phyloP scores from a whole-genome alignment of 2,888 invertebrate genomes.

The Parnassius glacialis region DNA sequence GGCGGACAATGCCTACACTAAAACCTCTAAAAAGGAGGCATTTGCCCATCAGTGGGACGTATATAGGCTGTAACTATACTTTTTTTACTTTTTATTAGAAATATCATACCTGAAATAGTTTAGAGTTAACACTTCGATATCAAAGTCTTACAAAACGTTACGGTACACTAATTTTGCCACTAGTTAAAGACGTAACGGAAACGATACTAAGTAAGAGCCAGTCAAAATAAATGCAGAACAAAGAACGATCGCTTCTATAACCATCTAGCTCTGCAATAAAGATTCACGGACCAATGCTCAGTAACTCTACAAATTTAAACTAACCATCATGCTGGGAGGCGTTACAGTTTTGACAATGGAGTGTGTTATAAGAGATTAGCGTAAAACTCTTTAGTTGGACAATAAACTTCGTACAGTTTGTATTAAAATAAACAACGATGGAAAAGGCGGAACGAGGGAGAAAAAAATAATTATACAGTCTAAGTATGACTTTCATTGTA shows the following conservation, averaged over 20 bases:
- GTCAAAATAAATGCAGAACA: slow-evolving; percentile 27
- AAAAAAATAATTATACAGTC: too few species aligned
- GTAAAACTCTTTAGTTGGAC: not conserved
- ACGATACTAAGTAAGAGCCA: slow-evolving; percentile 16
- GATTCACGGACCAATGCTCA: slow-evolving; percentile 30
- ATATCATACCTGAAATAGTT: too few species aligned
- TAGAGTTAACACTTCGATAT: not conserved
- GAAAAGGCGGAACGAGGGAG: too few species aligned
- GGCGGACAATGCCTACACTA: too few species aligned
- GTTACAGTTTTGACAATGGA: slow-evolving; percentile 13
- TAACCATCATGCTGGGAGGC: slow-evolving; percentile 29
- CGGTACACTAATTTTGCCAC: slow-evolving; percentile 11
- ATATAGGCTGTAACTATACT: too few species aligned
- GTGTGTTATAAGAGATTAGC: slow-evolving; percentile 15
- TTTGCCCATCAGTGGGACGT: too few species aligned
- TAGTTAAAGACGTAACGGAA: slow-evolving; percentile 19
- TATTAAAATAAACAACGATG: too few species aligned
- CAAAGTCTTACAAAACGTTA: slow-evolving; percentile 7
- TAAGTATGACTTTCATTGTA: too few species aligned
- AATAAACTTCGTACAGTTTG: too few species aligned
- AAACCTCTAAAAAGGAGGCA: too few species aligned
- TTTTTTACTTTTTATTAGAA: too few species aligned
- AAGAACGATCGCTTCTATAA: slow-evolving; percentile 20
- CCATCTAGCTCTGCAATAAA: slow-evolving; percentile 24
- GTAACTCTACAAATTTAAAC: slow-evolving; percentile 32